These are phyloP conservation scores for Drosophila punjabiensis DNA, from an alignment of 1,140 invertebrate genomes.

Conservation along the genomic window DNA sequence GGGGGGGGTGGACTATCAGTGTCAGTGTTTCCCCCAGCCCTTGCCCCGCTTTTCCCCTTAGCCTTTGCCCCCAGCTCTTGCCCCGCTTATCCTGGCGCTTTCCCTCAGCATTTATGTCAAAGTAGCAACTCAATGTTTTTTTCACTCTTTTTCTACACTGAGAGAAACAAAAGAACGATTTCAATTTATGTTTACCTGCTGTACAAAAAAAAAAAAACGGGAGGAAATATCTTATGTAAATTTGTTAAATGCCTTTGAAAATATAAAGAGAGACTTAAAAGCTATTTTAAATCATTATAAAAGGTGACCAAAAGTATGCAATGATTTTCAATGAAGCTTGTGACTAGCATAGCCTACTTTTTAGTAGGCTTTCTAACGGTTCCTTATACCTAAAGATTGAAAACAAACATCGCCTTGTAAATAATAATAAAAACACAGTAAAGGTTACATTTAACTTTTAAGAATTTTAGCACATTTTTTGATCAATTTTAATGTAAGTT, in stretches of 20 bases:
- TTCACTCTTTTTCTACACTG: slow-evolving; percentile 22
- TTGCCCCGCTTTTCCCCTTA: not conserved
- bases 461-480: too few relatives aligned
- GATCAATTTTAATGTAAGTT: too few relatives aligned
- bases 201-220: not conserved
- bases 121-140: slow-evolving; percentile 24
- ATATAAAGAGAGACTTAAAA: not conserved
- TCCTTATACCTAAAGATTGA: too few relatives aligned
- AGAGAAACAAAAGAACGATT: not conserved
- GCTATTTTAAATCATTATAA: not conserved
- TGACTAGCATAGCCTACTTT: too few relatives aligned
- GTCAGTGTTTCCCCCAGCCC: slow-evolving; percentile 5
- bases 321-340: not conserved
- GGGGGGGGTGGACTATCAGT: too few relatives aligned
- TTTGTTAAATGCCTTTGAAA: not conserved
- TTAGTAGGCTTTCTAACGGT: too few relatives aligned
- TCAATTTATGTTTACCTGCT: not conserved
- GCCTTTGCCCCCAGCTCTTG: slow-evolving; percentile 1
- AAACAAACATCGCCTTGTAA: too few relatives aligned
- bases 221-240: too few relatives aligned
- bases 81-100: slow-evolving; percentile 7
- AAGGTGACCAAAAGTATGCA: not conserved
- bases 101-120: slow-evolving; percentile 49
- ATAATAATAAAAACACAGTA: too few relatives aligned
- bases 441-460: too few relatives aligned